Conservation (phyloP, 2,797 vertebrate species). For the Etheostoma nigrum region DNA sequence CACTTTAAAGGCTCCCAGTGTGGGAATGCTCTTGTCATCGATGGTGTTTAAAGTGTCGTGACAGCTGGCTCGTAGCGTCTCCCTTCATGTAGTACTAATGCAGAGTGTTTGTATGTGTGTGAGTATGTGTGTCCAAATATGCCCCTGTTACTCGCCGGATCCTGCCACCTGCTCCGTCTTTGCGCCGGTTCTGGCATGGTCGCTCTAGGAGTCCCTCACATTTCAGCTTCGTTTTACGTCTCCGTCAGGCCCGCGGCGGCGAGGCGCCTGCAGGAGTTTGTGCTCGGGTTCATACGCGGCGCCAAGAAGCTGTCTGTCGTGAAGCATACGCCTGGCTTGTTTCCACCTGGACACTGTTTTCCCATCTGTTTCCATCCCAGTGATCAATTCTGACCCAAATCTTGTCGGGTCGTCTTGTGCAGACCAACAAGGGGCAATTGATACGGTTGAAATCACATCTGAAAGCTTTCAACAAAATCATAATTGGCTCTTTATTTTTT, state of each 20-base stretch:
- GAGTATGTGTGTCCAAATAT: slow-evolving; percentile 30
- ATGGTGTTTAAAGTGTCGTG: slow-evolving; percentile 31
- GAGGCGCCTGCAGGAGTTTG: slow-evolving; percentile 44
- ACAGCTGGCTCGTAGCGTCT: slow-evolving; percentile 57
- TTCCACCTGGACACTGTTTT: slow-evolving; percentile 69
- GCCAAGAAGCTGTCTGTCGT: slow-evolving; percentile 69
- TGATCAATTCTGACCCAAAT: slow-evolving; percentile 70
- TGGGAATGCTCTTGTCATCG: slow-evolving; percentile 29
- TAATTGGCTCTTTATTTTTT: not conserved
- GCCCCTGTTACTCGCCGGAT: slow-evolving; percentile 48
- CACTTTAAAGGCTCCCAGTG: slow-evolving; percentile 4
- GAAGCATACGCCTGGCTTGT: slow-evolving; percentile 55
- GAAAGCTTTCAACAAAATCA: slow-evolving; percentile 15
- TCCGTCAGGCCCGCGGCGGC: slow-evolving; percentile 49
- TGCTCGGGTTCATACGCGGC: not conserved
- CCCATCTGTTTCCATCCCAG: slow-evolving; percentile 69
- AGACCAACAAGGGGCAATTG: slow-evolving; percentile 28
- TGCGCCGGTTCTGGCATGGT: slow-evolving; percentile 22
- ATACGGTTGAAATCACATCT: slow-evolving; percentile 30
- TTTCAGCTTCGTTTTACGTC: slow-evolving; percentile 68
- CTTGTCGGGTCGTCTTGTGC: slow-evolving; percentile 29
- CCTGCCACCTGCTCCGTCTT: slow-evolving; percentile 71
- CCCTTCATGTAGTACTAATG: slow-evolving; percentile 31
- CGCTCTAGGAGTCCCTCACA: slow-evolving; percentile 47
- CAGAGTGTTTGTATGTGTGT: slow-evolving; percentile 26